phyloP scores from a whole-genome alignment of 2,113 vertebrate genomes.

The Corynorhinus townsendii region DNA sequence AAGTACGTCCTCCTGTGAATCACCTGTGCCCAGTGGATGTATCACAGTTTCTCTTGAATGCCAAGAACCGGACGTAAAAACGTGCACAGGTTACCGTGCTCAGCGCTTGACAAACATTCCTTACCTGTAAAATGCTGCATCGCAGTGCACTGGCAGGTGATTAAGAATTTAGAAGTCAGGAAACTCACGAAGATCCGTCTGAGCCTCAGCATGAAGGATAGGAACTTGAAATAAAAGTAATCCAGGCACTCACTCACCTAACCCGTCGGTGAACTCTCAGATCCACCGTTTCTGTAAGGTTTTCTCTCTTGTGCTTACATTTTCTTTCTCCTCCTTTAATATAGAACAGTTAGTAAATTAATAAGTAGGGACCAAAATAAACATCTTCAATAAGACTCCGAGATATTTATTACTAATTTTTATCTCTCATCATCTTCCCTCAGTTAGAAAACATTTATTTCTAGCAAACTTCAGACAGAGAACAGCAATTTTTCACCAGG shows the following conservation, averaged over 20 bases:
- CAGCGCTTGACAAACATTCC: background rate
- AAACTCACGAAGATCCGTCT: background rate
- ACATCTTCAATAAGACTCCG: background rate
- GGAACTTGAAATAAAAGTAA: background rate
- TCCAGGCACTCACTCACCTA: background rate
- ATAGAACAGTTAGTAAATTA: background rate
- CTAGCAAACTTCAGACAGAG: background rate
- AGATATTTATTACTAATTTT: background rate
- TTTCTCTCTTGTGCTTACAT: background rate
- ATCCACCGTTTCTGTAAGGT: background rate
- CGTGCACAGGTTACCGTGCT: fast-evolving
- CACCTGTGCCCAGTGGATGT: background rate
- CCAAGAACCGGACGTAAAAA: background rate
- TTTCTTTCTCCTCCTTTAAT: background rate
- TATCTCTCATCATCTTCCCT: background rate
- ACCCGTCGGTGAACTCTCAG: background rate
- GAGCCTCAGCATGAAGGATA: background rate
- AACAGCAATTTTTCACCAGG: background rate
- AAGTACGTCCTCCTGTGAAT: background rate
- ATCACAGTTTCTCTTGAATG: background rate
- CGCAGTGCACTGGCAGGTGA: background rate
- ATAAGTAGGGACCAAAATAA: background rate
- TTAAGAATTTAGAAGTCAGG: background rate
- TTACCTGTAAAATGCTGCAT: background rate
- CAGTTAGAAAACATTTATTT: background rate